Evolutionary conservation across 1,140 invertebrate genomes (phyloP).

Genomic region (Macrobrachium nipponense): DNA sequence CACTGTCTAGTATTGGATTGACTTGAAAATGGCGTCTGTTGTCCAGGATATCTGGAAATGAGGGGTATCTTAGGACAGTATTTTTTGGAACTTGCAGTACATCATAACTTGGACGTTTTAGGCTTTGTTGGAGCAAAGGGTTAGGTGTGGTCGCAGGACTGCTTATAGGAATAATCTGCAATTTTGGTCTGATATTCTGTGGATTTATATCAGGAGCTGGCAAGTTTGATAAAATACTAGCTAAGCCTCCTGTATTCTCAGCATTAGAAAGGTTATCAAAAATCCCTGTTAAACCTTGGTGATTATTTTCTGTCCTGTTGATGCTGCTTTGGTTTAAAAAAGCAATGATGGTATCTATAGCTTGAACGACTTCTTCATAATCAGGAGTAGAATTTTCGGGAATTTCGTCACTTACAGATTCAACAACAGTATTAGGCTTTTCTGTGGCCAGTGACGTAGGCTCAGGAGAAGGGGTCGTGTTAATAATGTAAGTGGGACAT

Average conservation of each 20-base stretch:
- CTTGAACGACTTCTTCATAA: constrained; percentile 2
- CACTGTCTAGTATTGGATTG: constrained; percentile 12
- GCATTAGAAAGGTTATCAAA: not conserved
- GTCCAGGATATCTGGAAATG: constrained; percentile 16
- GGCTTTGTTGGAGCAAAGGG: constrained; percentile 17
- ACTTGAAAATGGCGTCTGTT: constrained; percentile 21
- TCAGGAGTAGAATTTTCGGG: not conserved
- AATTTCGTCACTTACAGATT: not conserved
- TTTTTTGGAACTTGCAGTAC: constrained; percentile 16
- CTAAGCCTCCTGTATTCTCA: not conserved
- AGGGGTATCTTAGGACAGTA: not conserved
- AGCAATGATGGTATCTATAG: not conserved
- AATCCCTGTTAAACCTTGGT: not conserved
- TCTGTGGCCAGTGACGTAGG: not conserved
- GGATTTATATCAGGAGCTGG: constrained; percentile 12
- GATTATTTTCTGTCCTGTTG: not conserved
- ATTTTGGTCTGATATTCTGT: constrained; percentile 25
- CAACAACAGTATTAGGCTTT: not conserved
- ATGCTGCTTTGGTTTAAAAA: constrained; percentile 6
- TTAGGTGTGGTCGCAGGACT: not conserved
- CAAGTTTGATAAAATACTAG: not conserved
- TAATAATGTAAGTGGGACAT: constrained; percentile 39
- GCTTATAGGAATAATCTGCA: not conserved
- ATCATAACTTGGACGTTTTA: constrained; percentile 11
- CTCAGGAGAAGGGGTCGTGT: constrained; percentile 15